These are phyloP conservation scores for Ictalurus furcatus DNA, from an alignment of 2,113 vertebrate species.

Conservation along the genomic window DNA sequence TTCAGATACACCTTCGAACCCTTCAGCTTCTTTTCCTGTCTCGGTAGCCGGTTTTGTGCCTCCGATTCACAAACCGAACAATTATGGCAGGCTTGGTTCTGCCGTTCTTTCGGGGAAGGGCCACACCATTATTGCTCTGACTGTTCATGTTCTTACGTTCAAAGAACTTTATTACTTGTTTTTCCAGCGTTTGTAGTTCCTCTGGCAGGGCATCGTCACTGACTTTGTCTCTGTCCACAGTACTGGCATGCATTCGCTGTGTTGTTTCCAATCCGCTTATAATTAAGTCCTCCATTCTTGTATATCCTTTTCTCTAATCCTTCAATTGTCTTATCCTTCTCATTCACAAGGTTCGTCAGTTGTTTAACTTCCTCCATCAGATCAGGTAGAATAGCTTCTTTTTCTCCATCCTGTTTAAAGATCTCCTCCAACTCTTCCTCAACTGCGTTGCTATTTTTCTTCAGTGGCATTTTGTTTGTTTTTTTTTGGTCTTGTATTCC, in stretches of 20 bases:
- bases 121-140: not conserved
- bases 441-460: not conserved
- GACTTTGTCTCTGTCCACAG: not conserved
- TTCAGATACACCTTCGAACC: conserved; percentile 15
- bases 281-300: conserved; percentile 30
- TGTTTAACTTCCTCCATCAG: not conserved
- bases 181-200: not conserved
- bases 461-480: not conserved
- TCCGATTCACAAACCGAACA: conserved; percentile 23
- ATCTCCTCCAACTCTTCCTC: not conserved
- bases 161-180: conserved; percentile 17
- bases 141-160: conserved; percentile 1
- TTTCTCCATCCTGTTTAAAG: not conserved
- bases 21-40: conserved; percentile 32
- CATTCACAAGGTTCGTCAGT: no score
- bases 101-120: not conserved
- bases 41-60: conserved; percentile 25
- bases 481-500: not conserved
- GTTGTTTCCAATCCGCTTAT: not conserved
- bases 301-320: not conserved
- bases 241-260: not conserved
- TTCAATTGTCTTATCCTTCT: not conserved
- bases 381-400: not conserved
- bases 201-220: not conserved
- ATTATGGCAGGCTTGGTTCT: not conserved